Conservation (phyloP, 2,888 invertebrate species). For the Conomelus anceps region DNA sequence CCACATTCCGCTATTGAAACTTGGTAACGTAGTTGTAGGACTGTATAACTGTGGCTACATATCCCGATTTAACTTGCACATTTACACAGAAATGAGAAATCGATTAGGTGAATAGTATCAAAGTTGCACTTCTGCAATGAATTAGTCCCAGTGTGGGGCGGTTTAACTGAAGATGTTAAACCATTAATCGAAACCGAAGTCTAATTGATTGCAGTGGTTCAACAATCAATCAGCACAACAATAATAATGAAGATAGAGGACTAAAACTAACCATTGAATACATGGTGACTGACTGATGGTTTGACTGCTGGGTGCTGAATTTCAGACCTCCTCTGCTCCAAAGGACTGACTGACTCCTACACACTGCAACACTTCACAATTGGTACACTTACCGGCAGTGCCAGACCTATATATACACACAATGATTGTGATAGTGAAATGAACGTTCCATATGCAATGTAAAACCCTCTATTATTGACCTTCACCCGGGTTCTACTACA, state of each 20-base stretch:
- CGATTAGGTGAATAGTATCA: too few species aligned
- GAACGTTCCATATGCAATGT: not conserved
- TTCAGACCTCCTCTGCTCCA: not conserved
- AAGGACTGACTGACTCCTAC: not conserved
- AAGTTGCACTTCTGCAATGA: too few species aligned
- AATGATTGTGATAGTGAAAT: not conserved
- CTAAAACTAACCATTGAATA: not conserved
- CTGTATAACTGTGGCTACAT: too few species aligned
- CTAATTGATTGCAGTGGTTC: not conserved
- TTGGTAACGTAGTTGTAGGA: too few species aligned
- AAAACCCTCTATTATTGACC: not conserved
- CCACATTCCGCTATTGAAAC: too few species aligned
- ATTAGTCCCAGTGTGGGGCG: too few species aligned
- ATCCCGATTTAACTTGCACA: too few species aligned
- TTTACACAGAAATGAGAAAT: too few species aligned
- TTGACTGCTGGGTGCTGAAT: not conserved
- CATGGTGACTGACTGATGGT: not conserved
- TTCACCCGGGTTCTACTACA: not conserved
- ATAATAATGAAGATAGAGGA: not conserved
- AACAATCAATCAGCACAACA: too few species aligned
- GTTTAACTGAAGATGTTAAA: too few species aligned
- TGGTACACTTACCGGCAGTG: not conserved
- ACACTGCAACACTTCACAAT: not conserved
- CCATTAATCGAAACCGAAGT: too few species aligned
- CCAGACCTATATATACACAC: not conserved